Conservation (phyloP, 2,797 vertebrate genomes). For the Coluber constrictor region DNA sequence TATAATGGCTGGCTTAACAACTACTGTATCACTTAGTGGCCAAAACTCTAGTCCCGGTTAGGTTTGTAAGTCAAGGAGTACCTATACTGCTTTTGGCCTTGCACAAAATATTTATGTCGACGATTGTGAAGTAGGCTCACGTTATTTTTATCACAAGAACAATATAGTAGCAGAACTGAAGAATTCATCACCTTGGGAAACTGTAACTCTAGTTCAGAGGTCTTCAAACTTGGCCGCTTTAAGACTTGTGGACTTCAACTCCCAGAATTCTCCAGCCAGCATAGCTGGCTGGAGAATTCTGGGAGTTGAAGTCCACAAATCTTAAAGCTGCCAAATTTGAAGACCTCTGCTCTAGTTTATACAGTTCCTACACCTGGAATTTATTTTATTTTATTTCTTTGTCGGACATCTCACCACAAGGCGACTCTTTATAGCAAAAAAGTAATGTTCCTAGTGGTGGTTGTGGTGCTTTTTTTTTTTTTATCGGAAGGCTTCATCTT, state of each 20-base stretch:
- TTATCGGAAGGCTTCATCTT: neutral
- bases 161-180: neutral
- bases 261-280: too few relatives aligned
- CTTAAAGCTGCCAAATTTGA: too few relatives aligned
- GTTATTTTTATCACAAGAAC: neutral
- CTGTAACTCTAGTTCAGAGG: neutral
- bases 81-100: neutral
- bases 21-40: neutral
- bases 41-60: neutral
- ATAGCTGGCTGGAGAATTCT: too few relatives aligned
- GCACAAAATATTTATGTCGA: neutral
- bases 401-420: neutral
- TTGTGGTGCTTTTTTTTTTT: neutral
- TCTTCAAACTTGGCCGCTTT: too few relatives aligned
- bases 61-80: neutral
- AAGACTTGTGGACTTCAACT: too few relatives aligned
- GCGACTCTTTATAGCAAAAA: neutral
- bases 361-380: neutral
- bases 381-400: neutral
- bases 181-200: neutral
- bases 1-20: neutral
- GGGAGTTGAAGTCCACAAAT: too few relatives aligned
- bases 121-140: neutral
- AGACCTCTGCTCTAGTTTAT: neutral
- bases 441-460: too few relatives aligned